Evolutionary conservation across 2,888 invertebrate species (phyloP).

Genomic region (Chrysolina americana): DNA sequence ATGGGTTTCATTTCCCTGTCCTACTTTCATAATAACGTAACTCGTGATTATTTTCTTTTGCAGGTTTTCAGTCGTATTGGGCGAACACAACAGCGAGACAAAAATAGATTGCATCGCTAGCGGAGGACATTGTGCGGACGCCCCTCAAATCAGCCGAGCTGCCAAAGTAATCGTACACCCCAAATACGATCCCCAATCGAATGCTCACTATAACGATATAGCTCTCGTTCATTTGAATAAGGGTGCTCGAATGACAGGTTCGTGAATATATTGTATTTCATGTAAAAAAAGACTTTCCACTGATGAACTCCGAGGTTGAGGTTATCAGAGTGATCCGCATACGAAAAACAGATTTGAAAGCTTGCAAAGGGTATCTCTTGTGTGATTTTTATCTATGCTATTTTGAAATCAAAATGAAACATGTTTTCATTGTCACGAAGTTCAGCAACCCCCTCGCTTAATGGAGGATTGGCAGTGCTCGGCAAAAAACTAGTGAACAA

Average conservation of each 20-base stretch:
- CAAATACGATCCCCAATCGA: constrained; percentile 63
- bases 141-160: constrained; percentile 66
- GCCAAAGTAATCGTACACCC: constrained; percentile 68
- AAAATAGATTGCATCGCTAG: constrained; percentile 69
- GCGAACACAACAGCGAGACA: constrained; percentile 70
- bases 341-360: neutral
- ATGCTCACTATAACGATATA: constrained; percentile 68
- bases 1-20: neutral
- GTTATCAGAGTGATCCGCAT: neutral
- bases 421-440: too few relatives aligned
- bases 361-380: too few relatives aligned
- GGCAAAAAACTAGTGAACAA: too few relatives aligned
- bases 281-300: neutral
- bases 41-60: constrained; percentile 44
- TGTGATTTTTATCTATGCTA: too few relatives aligned
- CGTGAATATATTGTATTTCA: constrained; percentile 31
- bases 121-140: constrained; percentile 66
- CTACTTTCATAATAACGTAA: neutral
- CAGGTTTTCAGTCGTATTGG: constrained; percentile 65
- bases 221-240: constrained; percentile 69
- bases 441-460: too few relatives aligned
- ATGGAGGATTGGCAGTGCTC: too few relatives aligned
- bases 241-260: constrained; percentile 69
- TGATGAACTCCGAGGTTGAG: constrained; percentile 1
- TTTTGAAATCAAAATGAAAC: too few relatives aligned